These are phyloP conservation scores for Melanerpes aurifrons DNA, from an alignment of 2,113 vertebrate genomes.

Conservation along the genomic window DNA sequence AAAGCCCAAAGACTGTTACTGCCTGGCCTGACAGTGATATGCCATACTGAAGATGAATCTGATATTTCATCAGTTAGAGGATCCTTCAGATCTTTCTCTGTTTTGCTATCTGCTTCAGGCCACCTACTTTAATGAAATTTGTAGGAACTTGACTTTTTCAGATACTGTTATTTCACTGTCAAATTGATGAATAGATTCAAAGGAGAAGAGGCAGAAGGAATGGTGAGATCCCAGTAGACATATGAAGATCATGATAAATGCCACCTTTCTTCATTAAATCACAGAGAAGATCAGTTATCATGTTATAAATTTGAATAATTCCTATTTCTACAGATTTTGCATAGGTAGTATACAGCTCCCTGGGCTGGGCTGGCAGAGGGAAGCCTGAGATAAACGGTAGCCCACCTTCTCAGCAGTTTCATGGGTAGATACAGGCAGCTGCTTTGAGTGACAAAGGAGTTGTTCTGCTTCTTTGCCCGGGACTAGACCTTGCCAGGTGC, in stretches of 20 bases:
- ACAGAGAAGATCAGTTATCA: background rate
- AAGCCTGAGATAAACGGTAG: background rate
- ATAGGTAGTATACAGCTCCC: background rate
- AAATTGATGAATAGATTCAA: background rate
- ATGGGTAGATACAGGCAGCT: background rate
- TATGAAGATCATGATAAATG: background rate
- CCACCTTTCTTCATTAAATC: background rate
- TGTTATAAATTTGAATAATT: background rate
- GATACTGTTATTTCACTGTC: background rate
- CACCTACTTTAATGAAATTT: background rate
- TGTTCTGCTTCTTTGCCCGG: background rate
- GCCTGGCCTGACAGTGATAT: background rate
- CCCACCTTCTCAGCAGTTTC: background rate
- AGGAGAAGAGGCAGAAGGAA: background rate
- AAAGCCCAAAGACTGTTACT: background rate
- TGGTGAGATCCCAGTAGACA: background rate
- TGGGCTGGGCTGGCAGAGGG: background rate
- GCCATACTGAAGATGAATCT: background rate
- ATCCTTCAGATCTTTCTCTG: background rate
- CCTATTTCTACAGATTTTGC: background rate
- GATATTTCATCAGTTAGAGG: background rate
- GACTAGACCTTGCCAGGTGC: slow-evolving; percentile 28
- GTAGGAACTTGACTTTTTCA: background rate
- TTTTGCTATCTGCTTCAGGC: background rate
- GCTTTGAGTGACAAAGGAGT: background rate